A percentile compares a stretch with the other conserved stretches of the same genome.
Evolutionary conservation across 2,888 invertebrate species (phyloP).

Genomic region (Meteorus cinctellus): DNA sequence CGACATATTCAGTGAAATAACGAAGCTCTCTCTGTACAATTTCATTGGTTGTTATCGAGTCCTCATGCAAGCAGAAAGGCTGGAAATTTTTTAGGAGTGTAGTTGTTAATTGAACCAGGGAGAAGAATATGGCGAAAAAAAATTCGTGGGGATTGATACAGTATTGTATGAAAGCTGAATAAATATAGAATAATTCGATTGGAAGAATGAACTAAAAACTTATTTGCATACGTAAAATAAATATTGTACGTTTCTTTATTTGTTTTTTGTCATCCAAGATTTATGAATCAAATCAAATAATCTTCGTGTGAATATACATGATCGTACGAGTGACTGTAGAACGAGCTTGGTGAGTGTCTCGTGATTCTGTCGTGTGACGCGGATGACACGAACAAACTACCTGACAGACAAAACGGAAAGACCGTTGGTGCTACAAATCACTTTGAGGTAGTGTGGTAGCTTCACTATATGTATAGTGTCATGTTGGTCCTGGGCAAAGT

Average conservation of each 20-base stretch:
- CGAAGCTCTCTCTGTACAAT: no score
- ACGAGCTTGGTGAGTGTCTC: conserved; percentile 26
- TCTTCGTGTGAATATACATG: not conserved
- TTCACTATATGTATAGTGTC: conserved; percentile 20
- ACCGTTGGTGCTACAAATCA: conserved; percentile 38
- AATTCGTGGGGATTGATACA: no score
- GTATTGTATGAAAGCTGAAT: no score
- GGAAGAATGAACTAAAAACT: no score
- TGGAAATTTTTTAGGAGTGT: no score
- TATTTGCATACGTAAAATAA: not conserved
- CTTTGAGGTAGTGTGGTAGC: conserved; percentile 22
- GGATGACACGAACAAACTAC: conserved; percentile 28
- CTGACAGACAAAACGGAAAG: conserved; percentile 33
- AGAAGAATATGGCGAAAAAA: no score
- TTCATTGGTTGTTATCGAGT: no score
- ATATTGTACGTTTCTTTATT: not conserved
- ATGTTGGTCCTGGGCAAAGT: conserved; percentile 23
- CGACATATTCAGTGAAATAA: no score
- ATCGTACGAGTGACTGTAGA: not conserved
- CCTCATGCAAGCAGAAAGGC: no score
- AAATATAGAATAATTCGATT: no score
- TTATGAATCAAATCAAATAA: not conserved
- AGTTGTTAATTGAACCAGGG: no score
- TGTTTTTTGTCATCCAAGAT: not conserved
- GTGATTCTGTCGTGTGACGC: conserved; percentile 24